Evolutionary conservation across 1,140 invertebrate genomes (phyloP).

Genomic region (Zeugodacus cucurbitae): DNA sequence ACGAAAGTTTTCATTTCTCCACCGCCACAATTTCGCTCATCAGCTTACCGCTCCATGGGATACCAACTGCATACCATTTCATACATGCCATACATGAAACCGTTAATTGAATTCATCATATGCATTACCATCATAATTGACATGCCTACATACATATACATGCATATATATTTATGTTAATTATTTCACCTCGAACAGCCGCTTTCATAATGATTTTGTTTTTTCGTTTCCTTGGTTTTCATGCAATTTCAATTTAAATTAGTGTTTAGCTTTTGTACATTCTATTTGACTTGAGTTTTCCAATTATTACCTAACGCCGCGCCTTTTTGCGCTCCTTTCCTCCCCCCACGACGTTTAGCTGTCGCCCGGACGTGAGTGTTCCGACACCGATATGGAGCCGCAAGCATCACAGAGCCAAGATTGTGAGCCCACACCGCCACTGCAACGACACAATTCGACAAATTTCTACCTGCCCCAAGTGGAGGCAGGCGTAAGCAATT

Average conservation of each 20-base stretch:
- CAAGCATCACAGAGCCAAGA: conserved; percentile 90
- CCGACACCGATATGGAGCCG: conserved; percentile 81
- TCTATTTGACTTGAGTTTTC: not conserved
- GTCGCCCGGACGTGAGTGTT: conserved; percentile 81
- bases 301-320: conserved; percentile 13
- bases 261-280: conserved; percentile 3
- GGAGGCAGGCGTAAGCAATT: conserved; percentile 51
- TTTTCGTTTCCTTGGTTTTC: not conserved
- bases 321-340: not conserved
- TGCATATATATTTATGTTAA: conserved; percentile 4
- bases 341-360: conserved; percentile 68
- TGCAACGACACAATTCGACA: conserved; percentile 89
- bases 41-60: not conserved
- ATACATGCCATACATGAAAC: not conserved
- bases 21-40: not conserved
- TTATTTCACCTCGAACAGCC: conserved; percentile 6
- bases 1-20: not conserved
- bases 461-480: conserved; percentile 88
- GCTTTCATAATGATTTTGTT: not conserved
- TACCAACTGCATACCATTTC: not conserved
- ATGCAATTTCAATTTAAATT: conserved; percentile 33
- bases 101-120: not conserved
- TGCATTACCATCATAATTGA: not conserved
- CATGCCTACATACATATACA: conserved; percentile 9
- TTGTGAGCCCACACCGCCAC: conserved; percentile 91